Evolutionary conservation across 2,888 invertebrate species (phyloP).

Genomic region (Tupiocoris notatus): DNA sequence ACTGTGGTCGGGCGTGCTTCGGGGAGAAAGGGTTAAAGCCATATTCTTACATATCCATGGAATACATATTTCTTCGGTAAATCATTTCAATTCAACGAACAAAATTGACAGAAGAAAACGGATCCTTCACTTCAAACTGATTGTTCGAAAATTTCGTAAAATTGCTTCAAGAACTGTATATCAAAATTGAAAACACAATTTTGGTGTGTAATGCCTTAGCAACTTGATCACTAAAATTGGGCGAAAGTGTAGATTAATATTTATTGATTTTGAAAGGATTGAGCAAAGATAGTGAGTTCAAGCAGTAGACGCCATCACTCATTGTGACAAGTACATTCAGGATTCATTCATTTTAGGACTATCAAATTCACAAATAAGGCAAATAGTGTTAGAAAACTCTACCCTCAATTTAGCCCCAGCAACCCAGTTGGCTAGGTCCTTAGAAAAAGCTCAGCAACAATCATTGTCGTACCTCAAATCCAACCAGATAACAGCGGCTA

Average conservation of each 20-base stretch:
- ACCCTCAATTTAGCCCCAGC: not conserved
- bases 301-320: not conserved
- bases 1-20: no score
- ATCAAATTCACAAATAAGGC: not conserved
- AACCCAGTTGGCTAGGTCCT: no score
- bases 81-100: no score
- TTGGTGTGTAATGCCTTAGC: not conserved
- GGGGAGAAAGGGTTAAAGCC: no score
- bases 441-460: no score
- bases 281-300: not conserved
- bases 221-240: not conserved
- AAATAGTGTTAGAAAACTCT: not conserved
- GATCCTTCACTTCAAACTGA: no score
- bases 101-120: no score
- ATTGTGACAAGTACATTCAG: not conserved
- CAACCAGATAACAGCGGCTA: no score
- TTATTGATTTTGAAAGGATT: not conserved
- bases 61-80: no score
- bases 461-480: no score
- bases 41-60: no score
- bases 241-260: not conserved
- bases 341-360: not conserved
- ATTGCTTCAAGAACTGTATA: not conserved
- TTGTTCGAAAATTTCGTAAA: not conserved
- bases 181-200: not conserved